A percentile compares a stretch with the other conserved stretches of the same genome.
Conservation (phyloP, 2,113 vertebrate genomes). For the Prolemur simus region DNA sequence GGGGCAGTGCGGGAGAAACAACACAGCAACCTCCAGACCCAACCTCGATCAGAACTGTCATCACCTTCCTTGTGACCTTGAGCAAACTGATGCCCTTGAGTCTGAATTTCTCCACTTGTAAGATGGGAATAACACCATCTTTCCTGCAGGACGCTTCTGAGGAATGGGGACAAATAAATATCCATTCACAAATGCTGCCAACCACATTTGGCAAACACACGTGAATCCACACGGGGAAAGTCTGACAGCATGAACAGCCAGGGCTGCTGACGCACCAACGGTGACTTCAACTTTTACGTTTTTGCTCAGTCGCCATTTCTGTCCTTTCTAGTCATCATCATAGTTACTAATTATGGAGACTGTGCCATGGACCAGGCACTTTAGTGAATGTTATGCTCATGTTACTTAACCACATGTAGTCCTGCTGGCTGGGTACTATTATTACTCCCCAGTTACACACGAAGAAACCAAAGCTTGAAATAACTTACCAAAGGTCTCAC, state of each 20-base stretch:
- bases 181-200: background rate
- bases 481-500: background rate
- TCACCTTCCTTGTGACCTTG: background rate
- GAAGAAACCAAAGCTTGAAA: background rate
- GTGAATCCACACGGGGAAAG: accelerated
- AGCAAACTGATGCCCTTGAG: background rate
- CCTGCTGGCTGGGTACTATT: background rate
- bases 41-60: background rate
- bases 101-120: background rate
- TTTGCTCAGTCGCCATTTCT: background rate
- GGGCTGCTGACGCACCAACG: accelerated
- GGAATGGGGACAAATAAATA: too few relatives aligned
- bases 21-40: accelerated
- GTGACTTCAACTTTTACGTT: accelerated
- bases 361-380: accelerated
- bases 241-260: accelerated
- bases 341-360: accelerated
- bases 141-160: background rate
- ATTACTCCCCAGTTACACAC: background rate
- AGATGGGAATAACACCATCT: background rate
- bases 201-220: background rate
- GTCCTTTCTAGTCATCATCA: background rate
- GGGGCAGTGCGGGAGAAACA: accelerated
- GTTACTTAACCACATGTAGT: accelerated
- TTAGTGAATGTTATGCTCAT: accelerated